Base-by-base conservation (phyloP, 2,113 vertebrate species). In the Accipiter virgatus region DNA sequence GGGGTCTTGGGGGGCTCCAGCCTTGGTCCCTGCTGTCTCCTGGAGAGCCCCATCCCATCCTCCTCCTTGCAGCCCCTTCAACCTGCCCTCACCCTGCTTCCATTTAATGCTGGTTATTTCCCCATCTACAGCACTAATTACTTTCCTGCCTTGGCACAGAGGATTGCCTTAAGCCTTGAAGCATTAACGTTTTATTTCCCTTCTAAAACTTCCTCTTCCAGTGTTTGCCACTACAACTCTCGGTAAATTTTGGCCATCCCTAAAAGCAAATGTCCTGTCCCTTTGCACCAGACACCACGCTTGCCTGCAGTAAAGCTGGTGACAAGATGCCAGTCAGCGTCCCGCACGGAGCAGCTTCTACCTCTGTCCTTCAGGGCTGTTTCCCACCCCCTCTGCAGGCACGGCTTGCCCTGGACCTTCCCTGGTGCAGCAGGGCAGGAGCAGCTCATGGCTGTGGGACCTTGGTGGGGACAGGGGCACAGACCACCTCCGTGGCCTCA, bases 131-230 rank as follows among this genome's bases (percentile, higher is more conserved):
- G 52, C 34, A 47, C 53, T 87, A 81, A 91, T 90, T 78, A 67
- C 84, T 93, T 89, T 68, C 93, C 92, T 93, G 70, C 66, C 81
- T 95, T 82, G 81, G 66, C 87, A 90, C 36, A 0, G 11, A 75
- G 27, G 26, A 48, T 75, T 11, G 7, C 34, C 53, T 82, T 61
- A 72, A 94, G n/a, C 36, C 59, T 63, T 31, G 58, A 88, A 62
- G 81, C 34, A 93, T 70, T 91, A 87, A 79, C 6, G 7, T 66
- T 94, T 72, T 87, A 62, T 88, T 96, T 96, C 93, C 78, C 8
- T 82, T 78, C 87, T 78, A 71, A 91, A 94, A 94, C 89, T 95
- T 94, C 91, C 89, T 85, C 65, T 89, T 87, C 78, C 65, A 29
- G 47, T 83, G 59, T 91, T 95, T 92, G 55, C 20, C 56, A 81